These are phyloP conservation scores for Platerodrilus igneus DNA, from an alignment of 2,888 invertebrate genomes.

Conservation along the genomic window DNA sequence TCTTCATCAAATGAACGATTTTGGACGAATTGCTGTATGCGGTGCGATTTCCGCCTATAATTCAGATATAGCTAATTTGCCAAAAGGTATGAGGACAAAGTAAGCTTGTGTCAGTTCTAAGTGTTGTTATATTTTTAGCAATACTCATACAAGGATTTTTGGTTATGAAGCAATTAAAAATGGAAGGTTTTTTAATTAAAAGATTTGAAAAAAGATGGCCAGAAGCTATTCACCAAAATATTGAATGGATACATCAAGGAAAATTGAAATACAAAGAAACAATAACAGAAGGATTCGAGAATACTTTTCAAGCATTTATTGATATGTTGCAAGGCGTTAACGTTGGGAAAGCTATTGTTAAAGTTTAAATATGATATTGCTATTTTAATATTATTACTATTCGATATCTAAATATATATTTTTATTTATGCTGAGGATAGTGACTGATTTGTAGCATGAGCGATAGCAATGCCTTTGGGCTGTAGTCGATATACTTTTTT, in stretches of 20 bases:
- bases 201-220: slow-evolving; percentile 57
- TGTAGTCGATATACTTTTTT: too few relatives aligned
- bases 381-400: too few relatives aligned
- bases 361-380: too few relatives aligned
- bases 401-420: too few relatives aligned
- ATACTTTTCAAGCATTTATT: slow-evolving; percentile 65
- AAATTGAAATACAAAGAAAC: slow-evolving; percentile 67
- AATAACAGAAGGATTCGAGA: slow-evolving; percentile 59
- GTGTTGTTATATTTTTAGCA: slow-evolving; percentile 32
- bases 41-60: slow-evolving; percentile 66
- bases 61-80: slow-evolving; percentile 37
- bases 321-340: slow-evolving; percentile 61
- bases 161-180: slow-evolving; percentile 54
- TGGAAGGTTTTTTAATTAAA: slow-evolving; percentile 58
- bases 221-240: slow-evolving; percentile 59
- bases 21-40: slow-evolving; percentile 61
- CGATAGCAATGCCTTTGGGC: too few relatives aligned
- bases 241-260: slow-evolving; percentile 59
- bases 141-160: slow-evolving; percentile 54
- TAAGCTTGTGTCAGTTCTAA: too few relatives aligned
- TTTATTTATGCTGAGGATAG: too few relatives aligned
- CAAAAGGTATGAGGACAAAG: slow-evolving; percentile 27
- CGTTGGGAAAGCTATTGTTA: slow-evolving; percentile 67
- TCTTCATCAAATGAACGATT: slow-evolving; percentile 57
- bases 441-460: too few relatives aligned